Evolutionary conservation across 2,113 vertebrate genomes (phyloP), one percentile per base, ranked within the genome.

Genomic region (Podarcis raffonei): DNA sequence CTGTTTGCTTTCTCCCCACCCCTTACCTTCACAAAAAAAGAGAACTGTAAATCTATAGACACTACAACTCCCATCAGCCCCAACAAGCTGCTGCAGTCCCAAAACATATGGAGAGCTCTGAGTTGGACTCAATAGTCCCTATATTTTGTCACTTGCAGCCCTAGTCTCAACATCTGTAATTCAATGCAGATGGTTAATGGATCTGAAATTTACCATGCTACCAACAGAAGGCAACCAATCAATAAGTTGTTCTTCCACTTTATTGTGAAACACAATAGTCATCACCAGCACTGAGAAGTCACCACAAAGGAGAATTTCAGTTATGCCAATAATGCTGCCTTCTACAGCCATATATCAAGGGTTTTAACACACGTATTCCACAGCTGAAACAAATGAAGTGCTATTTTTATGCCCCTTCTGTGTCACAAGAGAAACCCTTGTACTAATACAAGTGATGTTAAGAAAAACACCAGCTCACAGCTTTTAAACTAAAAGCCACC

Each of bases 1-100:
- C 66, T 89, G 86, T 37, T 32, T 91, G 15, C 71, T 37, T n/a
- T 15, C 84, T 30, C 59, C 81, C 68, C 62, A 87, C 0, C 85
- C 59, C 79, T 93, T 92, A 86, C 53, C 79, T 93, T 92, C 92
- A 91, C 91, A 93, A 92, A 86, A 69, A 4, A 92, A 90, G 25
- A 92, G 25, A 92, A 86, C 77, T 91, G 87, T 48, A 83, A 69
- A 87, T 12, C 37, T 68, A 68, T 16, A 87, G 3, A 27, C 30
- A 32, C 42, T 48, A 48, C 48, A 53, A 53, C 11, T 53, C 48
- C 9, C 48, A 53, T 53, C 48, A 53, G 48, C 48, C 48, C 48
- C 16, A 23, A n/a, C 69, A 23, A 6, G 53, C 30, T 84, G 53
- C 39, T 27, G n/a, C 23, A 6, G 6, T 62, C 27, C 23, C 23